A percentile compares a stretch with the other conserved stretches of the same genome.
Conservation (phyloP, 2,888 invertebrate species). For the Nephrocerus scutellatus region DNA sequence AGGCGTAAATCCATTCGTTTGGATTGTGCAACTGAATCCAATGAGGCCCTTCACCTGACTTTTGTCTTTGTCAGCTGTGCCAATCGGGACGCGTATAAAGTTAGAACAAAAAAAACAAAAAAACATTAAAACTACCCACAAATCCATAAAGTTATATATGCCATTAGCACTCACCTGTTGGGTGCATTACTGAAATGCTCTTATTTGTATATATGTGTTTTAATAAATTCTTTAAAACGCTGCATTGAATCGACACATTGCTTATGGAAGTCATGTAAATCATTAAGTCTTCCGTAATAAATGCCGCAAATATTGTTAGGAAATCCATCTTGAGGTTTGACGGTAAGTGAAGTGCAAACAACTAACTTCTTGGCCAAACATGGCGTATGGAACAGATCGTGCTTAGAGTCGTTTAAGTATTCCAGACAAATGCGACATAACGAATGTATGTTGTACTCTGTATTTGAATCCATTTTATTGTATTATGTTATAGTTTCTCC, state of each 20-base stretch:
- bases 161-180: no score
- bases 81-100: no score
- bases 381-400: slow-evolving; percentile 37
- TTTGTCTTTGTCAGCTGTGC: no score
- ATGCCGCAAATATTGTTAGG: slow-evolving; percentile 38
- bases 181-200: no score
- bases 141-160: no score
- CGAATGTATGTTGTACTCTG: slow-evolving; percentile 31
- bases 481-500: no score
- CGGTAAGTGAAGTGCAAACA: slow-evolving; percentile 38
- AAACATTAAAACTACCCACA: no score
- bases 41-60: no score
- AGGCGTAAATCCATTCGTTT: no score
- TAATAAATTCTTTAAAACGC: slow-evolving; percentile 37
- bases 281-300: slow-evolving; percentile 37
- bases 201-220: no score
- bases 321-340: slow-evolving; percentile 40
- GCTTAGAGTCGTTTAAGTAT: slow-evolving; percentile 31
- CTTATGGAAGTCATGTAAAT: slow-evolving; percentile 39
- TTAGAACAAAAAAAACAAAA: no score
- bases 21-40: no score
- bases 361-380: slow-evolving; percentile 39
- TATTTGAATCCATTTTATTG: slow-evolving; percentile 20
- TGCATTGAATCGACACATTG: slow-evolving; percentile 37
- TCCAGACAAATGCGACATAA: slow-evolving; percentile 41